phyloP scores from a whole-genome alignment of 2,797 vertebrate species.

The Nyctibius grandis region DNA sequence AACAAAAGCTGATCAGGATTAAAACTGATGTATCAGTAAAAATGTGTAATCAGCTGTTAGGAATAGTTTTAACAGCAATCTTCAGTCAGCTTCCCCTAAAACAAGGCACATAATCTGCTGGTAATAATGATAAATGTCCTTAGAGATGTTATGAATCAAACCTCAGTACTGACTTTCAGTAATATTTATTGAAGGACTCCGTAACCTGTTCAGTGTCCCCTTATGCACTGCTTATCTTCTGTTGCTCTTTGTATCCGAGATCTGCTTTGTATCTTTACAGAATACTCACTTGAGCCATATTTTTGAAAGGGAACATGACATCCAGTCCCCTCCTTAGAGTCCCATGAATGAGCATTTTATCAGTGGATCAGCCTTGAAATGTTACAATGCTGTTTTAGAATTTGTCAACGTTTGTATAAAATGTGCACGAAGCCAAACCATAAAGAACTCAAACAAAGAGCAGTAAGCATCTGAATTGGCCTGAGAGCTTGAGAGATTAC shows the following conservation, averaged over 20 bases:
- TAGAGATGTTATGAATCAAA: slow-evolving; percentile 42
- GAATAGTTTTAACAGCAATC: slow-evolving; percentile 28
- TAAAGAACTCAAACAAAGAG: slow-evolving; percentile 34
- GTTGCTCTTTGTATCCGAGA: slow-evolving; percentile 22
- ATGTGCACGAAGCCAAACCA: background rate
- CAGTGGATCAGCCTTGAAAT: slow-evolving; percentile 40
- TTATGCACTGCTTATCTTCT: slow-evolving; percentile 12
- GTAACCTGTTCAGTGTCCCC: background rate
- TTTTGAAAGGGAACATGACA: slow-evolving; percentile 39
- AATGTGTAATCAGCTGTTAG: slow-evolving; percentile 49
- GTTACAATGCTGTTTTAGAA: background rate
- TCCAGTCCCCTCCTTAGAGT: slow-evolving; percentile 6
- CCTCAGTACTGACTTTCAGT: background rate
- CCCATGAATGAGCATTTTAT: slow-evolving; percentile 17
- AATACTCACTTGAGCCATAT: slow-evolving; percentile 2
- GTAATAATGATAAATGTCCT: slow-evolving; percentile 48
- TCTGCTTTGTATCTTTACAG: slow-evolving; percentile 48
- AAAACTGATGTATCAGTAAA: slow-evolving; percentile 43
- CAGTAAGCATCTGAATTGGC: background rate
- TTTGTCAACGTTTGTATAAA: background rate
- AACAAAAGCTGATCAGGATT: slow-evolving; percentile 57
- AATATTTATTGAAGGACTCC: slow-evolving; percentile 16
- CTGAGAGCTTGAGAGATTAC: background rate
- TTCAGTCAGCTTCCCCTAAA: slow-evolving; percentile 45
- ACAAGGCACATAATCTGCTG: slow-evolving; percentile 43